phyloP scores from a whole-genome alignment of 2,797 vertebrate species.

The Pseudochirops cupreus region DNA sequence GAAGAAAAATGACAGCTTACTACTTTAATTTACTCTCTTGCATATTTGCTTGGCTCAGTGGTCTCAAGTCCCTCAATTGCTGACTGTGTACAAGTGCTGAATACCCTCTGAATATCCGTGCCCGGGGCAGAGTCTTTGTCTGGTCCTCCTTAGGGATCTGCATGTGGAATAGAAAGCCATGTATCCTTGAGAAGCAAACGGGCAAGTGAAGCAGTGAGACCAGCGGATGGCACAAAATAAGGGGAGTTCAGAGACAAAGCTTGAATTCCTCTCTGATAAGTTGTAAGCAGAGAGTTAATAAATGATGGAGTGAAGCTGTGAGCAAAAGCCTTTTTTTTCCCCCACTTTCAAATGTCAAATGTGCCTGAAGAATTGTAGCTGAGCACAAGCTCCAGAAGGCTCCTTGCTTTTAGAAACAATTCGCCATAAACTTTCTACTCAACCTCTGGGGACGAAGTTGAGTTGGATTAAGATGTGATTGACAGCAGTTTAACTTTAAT shows the following conservation, averaged over 20 bases:
- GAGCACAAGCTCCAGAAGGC: neutral
- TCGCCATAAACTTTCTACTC: neutral
- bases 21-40: neutral
- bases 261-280: neutral
- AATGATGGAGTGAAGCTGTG: neutral
- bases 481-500: neutral
- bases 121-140: neutral
- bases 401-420: neutral
- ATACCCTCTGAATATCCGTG: neutral
- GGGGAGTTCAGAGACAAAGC: neutral
- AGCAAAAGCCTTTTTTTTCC: neutral
- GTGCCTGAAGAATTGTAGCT: neutral
- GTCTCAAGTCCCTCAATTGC: neutral
- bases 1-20: neutral
- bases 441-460: neutral
- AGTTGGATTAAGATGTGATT: neutral
- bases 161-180: neutral
- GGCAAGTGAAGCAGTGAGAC: neutral
- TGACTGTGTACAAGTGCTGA: neutral
- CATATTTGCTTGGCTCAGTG: neutral
- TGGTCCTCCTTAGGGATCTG: neutral
- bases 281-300: neutral
- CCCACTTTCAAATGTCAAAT: neutral
- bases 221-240: neutral
- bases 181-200: neutral